Evolutionary conservation across 2,888 invertebrate species (phyloP).

Genomic region (Tetragonula carbonaria): DNA sequence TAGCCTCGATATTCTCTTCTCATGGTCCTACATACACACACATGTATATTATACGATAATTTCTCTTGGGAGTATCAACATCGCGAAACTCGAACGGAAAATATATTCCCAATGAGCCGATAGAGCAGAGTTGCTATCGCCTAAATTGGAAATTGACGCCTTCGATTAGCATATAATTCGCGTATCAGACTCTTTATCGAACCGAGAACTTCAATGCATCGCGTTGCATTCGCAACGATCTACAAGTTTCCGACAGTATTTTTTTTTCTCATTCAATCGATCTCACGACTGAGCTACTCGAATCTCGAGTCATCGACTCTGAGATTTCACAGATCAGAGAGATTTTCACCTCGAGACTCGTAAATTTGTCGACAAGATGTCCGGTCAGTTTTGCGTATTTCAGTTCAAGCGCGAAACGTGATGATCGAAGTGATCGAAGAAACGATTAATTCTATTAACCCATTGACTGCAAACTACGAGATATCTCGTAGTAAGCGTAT

Average conservation of each 20-base stretch:
- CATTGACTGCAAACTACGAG: too few relatives aligned
- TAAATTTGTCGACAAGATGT: too few relatives aligned
- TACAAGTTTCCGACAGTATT: neutral
- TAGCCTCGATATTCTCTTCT: conserved; percentile 15
- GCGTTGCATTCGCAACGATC: neutral
- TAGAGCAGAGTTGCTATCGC: neutral
- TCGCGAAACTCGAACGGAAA: neutral
- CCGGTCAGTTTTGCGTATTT: too few relatives aligned
- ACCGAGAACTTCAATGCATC: neutral
- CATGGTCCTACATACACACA: neutral
- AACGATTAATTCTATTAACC: too few relatives aligned
- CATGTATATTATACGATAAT: conserved; percentile 19
- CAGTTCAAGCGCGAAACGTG: too few relatives aligned
- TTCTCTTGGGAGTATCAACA: conserved; percentile 44
- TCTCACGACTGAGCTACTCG: too few relatives aligned
- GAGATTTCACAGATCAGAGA: too few relatives aligned
- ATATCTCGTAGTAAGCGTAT: too few relatives aligned
- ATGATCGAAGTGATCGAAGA: too few relatives aligned
- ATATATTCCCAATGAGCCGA: neutral
- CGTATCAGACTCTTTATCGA: neutral
- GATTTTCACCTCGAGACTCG: too few relatives aligned
- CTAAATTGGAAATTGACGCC: neutral
- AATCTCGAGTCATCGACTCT: too few relatives aligned
- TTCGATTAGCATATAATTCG: neutral
- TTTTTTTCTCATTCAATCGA: neutral